Percentiles rank a stretch among this genome's conserved stretches.
These are phyloP conservation scores for Ramphastos sulfuratus DNA, from an alignment of 2,113 vertebrate genomes.

Conservation along the genomic window DNA sequence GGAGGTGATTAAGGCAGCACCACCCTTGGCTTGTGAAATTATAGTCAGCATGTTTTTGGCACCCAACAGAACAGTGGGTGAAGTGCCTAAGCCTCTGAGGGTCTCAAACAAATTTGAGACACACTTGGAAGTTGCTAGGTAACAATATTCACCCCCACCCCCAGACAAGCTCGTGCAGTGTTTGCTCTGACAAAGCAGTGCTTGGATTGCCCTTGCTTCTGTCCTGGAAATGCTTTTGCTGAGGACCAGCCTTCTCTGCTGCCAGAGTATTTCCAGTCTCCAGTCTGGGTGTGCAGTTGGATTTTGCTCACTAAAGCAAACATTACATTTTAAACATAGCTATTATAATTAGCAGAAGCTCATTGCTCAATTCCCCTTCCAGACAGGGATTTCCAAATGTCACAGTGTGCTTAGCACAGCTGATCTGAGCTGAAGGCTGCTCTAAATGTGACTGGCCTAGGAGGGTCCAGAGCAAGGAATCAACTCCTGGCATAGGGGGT, in stretches of 20 bases:
- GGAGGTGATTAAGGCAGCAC: neutral
- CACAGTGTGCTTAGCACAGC: constrained; percentile 3
- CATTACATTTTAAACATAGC: constrained; percentile 33
- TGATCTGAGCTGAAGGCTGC: neutral
- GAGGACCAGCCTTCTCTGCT: neutral
- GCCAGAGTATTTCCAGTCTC: neutral
- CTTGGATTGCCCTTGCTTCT: neutral
- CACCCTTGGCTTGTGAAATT: neutral
- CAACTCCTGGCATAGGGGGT: neutral
- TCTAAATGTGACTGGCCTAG: neutral
- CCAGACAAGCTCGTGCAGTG: neutral
- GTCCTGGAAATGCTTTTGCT: rapidly evolving
- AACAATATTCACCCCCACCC: constrained; percentile 2
- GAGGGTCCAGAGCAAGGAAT: neutral
- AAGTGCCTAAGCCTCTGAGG: neutral
- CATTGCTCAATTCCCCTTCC: constrained; percentile 15
- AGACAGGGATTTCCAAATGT: constrained; percentile 60
- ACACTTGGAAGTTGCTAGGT: constrained; percentile 37
- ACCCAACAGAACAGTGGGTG: neutral
- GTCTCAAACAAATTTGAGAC: constrained; percentile 23
- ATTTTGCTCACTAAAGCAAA: constrained; percentile 51
- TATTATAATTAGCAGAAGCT: constrained; percentile 47
- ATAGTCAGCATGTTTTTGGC: neutral
- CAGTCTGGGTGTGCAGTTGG: neutral
- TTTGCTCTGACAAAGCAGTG: neutral